These are phyloP conservation scores for Brienomyrus longianalis DNA, from an alignment of 2,113 vertebrate genomes.

Conservation along the genomic window DNA sequence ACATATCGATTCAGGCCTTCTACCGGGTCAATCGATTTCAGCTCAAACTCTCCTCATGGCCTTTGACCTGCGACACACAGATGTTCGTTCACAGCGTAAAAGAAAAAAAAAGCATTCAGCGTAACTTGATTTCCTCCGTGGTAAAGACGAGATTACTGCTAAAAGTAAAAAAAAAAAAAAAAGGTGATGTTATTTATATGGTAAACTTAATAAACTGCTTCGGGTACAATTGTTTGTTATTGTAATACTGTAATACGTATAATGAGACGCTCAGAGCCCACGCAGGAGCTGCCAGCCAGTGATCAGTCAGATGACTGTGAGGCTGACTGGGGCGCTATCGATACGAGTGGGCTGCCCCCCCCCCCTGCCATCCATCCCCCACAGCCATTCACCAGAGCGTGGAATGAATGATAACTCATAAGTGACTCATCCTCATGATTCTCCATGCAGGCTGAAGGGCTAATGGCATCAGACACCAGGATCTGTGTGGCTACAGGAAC, in stretches of 20 bases:
- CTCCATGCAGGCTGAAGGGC: background rate
- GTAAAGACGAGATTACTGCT: background rate
- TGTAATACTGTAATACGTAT: background rate
- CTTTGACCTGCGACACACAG: background rate
- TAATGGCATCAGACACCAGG: background rate
- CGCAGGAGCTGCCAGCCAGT: background rate
- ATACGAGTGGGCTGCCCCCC: background rate
- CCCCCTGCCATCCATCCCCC: background rate
- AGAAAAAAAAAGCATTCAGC: background rate
- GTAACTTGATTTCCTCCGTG: background rate
- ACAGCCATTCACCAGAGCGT: background rate
- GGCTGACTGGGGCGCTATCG: background rate
- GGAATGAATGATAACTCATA: background rate
- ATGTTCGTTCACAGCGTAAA: background rate
- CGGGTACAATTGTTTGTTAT: background rate
- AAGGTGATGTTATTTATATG: background rate
- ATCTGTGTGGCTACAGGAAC: background rate
- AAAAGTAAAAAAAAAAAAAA: background rate
- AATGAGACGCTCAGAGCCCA: background rate
- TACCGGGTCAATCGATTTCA: background rate
- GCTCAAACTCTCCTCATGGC: background rate
- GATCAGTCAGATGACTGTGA: background rate
- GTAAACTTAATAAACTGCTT: constrained; percentile 1
- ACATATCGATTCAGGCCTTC: background rate
- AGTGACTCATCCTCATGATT: background rate